Evolutionary conservation across 2,113 vertebrate genomes (phyloP).

Genomic region (Myocastor coypus): DNA sequence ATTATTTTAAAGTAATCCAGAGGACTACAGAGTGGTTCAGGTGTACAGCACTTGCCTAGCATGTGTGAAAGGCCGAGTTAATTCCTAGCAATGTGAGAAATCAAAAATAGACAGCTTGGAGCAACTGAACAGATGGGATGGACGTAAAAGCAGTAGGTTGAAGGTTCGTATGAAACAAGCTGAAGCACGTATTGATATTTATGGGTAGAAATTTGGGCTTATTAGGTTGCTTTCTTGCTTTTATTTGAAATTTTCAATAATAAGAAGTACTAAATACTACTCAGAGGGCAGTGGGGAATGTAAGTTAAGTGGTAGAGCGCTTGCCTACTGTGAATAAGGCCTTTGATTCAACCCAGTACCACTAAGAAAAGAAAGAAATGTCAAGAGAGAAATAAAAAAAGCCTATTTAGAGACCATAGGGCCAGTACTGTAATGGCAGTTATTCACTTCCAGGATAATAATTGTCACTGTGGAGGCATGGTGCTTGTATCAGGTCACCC

Average conservation of each 20-base stretch:
- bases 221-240: not conserved
- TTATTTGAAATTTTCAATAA: conserved; percentile 9
- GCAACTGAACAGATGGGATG: not conserved
- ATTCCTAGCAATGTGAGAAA: not conserved
- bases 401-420: not conserved
- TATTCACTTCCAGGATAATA: conserved; percentile 23
- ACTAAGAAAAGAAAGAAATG: not conserved
- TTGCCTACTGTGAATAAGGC: not conserved
- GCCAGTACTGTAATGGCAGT: not conserved
- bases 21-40: not conserved
- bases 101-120: not conserved
- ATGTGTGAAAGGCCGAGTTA: not conserved
- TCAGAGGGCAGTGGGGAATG: not conserved
- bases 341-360: not conserved
- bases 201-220: not conserved
- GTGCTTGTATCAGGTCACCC: conserved; percentile 1
- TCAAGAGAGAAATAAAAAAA: not conserved
- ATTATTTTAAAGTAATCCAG: conserved; percentile 19
- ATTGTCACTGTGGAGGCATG: not conserved
- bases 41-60: too few species aligned
- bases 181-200: not conserved
- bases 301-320: not conserved
- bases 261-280: not conserved
- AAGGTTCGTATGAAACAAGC: not conserved
- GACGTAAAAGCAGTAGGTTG: not conserved